Evolutionary conservation across 2,888 invertebrate species (phyloP).

Genomic region (Monoplex corrugatus): DNA sequence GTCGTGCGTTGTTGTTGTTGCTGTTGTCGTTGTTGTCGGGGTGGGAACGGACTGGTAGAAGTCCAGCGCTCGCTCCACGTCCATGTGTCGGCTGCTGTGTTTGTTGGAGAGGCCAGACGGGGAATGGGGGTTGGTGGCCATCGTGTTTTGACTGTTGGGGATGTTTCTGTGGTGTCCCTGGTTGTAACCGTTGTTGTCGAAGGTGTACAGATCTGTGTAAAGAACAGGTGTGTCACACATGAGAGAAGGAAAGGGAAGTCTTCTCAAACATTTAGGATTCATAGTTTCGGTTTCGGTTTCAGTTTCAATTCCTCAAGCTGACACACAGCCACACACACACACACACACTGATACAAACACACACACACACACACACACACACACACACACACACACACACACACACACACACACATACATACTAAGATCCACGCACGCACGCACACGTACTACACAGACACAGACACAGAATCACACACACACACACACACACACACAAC

Average conservation of each 20-base stretch:
- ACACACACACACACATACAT: neutral
- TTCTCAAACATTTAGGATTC: no score
- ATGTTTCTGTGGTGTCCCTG: neutral
- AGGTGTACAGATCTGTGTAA: neutral
- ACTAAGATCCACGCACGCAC: no score
- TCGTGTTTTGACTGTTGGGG: neutral
- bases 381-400: neutral
- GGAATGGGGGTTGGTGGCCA: neutral
- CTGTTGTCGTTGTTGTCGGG: neutral
- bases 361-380: neutral
- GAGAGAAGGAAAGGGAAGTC: no score
- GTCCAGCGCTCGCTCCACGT: neutral
- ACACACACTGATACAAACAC: neutral
- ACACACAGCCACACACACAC: neutral
- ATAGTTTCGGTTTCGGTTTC: no score
- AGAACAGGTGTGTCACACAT: no score
- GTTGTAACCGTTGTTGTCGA: neutral
- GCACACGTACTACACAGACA: no score
- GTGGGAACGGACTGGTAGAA: constrained; percentile 14
- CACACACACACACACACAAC: no score
- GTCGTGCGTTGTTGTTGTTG: no score
- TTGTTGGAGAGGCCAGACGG: neutral
- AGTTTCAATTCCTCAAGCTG: no score
- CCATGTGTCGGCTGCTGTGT: neutral
- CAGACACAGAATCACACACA: no score